phyloP scores from a whole-genome alignment of 1,140 invertebrate species.

The Bombus balteatus region DNA sequence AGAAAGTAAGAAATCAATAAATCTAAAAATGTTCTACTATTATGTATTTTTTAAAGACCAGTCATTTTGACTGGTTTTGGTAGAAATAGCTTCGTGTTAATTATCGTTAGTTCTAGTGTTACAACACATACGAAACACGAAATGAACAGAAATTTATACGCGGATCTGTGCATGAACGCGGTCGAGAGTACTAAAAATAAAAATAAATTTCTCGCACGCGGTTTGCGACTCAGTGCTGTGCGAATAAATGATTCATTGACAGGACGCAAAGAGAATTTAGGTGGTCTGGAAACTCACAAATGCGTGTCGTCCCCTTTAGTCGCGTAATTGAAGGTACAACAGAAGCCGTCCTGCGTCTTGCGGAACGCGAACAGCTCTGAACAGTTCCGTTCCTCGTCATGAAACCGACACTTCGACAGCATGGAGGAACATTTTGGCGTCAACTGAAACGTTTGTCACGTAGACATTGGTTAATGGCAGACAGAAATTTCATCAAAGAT shows the following conservation, averaged over 20 bases:
- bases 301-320: conserved; percentile 65
- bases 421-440: conserved; percentile 82
- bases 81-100: no score
- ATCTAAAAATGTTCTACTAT: no score
- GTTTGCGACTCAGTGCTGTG: no score
- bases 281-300: conserved; percentile 42
- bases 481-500: no score
- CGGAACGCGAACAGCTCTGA: conserved; percentile 79
- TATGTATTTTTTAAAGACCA: no score
- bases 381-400: conserved; percentile 76
- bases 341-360: conserved; percentile 84
- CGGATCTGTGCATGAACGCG: not conserved
- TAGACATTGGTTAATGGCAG: not conserved
- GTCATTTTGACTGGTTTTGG: no score
- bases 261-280: not conserved
- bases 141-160: not conserved
- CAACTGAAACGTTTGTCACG: conserved; percentile 74
- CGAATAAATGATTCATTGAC: not conserved
- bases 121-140: not conserved
- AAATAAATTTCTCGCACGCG: no score
- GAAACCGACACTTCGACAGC: conserved; percentile 81
- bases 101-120: no score
- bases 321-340: conserved; percentile 85
- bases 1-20: no score
- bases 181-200: not conserved